Conservation (phyloP, 2,113 vertebrate species). For the Boleophthalmus pectinirostris region DNA sequence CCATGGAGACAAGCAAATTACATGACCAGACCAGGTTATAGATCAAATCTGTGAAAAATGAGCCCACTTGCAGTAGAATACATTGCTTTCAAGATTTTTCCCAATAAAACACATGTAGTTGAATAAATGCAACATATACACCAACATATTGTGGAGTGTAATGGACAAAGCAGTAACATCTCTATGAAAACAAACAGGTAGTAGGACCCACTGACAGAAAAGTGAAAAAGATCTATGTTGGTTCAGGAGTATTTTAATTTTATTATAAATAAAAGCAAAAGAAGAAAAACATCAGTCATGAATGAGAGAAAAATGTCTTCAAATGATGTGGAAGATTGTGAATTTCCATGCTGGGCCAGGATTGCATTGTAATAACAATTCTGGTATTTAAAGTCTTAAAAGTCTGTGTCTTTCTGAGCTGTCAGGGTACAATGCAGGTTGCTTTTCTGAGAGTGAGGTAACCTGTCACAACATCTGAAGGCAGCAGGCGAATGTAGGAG, state of each 20-base stretch:
- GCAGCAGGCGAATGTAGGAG: slow-evolving; percentile 93
- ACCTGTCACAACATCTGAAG: slow-evolving; percentile 91
- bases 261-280: background rate
- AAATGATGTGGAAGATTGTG: background rate
- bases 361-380: background rate
- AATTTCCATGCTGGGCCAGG: background rate
- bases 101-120: too few species aligned
- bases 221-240: background rate
- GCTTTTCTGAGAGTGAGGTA: slow-evolving; percentile 95
- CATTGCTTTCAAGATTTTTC: too few species aligned
- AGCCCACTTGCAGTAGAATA: too few species aligned
- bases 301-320: background rate
- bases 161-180: too few species aligned
- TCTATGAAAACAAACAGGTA: too few species aligned
- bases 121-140: too few species aligned
- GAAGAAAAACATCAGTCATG: background rate
- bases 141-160: too few species aligned
- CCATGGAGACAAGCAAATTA: too few species aligned
- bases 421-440: slow-evolving; percentile 90
- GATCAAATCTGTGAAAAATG: too few species aligned
- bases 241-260: background rate
- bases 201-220: too few species aligned
- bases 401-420: background rate
- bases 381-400: slow-evolving; percentile 12
- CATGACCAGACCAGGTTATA: too few species aligned